These are phyloP conservation scores for Chloroclysta siterata DNA, from an alignment of 2,888 invertebrate genomes.

Conservation along the genomic window DNA sequence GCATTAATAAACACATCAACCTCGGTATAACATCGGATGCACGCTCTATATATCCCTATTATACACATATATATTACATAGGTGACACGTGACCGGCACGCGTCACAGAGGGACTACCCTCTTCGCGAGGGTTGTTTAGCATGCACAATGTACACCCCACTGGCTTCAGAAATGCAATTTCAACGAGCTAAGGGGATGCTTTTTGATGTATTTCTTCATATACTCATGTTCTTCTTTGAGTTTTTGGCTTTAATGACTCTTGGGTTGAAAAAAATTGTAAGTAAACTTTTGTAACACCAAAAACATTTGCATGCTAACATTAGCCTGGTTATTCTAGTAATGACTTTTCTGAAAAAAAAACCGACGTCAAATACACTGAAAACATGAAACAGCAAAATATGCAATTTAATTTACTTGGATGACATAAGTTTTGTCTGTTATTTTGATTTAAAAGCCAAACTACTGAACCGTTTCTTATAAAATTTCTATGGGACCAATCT, in stretches of 20 bases:
- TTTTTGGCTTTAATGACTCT: not conserved
- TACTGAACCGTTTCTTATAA: no score
- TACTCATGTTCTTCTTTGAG: not conserved
- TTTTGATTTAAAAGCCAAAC: no score
- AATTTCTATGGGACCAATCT: no score
- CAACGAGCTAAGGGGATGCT: constrained; percentile 17
- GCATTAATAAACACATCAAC: constrained; percentile 64
- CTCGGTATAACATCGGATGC: constrained; percentile 52
- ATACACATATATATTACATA: constrained; percentile 23
- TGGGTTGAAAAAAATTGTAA: not conserved
- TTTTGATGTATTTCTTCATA: constrained; percentile 4
- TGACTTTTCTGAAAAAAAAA: no score
- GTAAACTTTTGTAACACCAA: no score
- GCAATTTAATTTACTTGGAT: no score
- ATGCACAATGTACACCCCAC: constrained; percentile 51
- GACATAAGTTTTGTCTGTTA: no score
- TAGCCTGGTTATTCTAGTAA: no score
- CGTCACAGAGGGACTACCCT: constrained; percentile 41
- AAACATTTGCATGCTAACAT: no score
- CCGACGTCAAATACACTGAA: no score
- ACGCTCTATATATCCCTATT: constrained; percentile 49
- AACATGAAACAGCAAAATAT: no score
- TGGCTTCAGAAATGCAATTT: constrained; percentile 41
- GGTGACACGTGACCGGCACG: constrained; percentile 58
- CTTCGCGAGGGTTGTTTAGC: constrained; percentile 52